Evolutionary conservation across 2,797 vertebrate genomes (phyloP).

Genomic region (Gymnodraco acuticeps): DNA sequence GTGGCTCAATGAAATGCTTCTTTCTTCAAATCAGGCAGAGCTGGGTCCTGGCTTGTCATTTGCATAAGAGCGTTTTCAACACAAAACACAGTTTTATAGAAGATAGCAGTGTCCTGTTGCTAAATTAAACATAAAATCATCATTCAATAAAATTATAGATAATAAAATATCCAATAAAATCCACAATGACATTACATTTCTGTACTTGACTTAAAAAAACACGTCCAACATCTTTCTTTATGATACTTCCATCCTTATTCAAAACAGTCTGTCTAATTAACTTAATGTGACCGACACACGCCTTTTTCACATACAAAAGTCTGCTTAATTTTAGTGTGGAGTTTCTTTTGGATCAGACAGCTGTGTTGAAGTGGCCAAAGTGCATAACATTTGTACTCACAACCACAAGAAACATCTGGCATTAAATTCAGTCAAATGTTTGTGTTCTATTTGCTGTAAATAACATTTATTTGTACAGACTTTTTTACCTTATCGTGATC

Average conservation of each 20-base stretch:
- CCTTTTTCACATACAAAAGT: not conserved
- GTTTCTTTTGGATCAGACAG: not conserved
- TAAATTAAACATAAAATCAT: not conserved
- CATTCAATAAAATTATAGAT: not conserved
- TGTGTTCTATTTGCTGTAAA: not conserved
- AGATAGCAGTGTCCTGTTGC: not conserved
- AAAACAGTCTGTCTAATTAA: not conserved
- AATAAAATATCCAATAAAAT: not conserved
- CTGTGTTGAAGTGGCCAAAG: not conserved
- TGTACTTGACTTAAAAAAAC: not conserved
- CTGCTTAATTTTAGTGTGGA: not conserved
- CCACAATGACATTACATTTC: not conserved
- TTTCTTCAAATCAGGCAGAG: conserved; percentile 28
- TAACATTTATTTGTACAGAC: conserved; percentile 7
- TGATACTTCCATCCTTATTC: not conserved
- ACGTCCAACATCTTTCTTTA: not conserved
- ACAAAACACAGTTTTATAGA: not conserved
- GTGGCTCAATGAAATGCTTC: conserved; percentile 27
- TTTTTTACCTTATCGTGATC: conserved; percentile 60
- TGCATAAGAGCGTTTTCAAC: conserved; percentile 3
- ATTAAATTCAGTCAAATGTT: not conserved
- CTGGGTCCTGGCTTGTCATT: conserved; percentile 1
- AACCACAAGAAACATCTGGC: not conserved
- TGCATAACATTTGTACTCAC: not conserved
- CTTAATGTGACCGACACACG: fast-evolving